These are phyloP conservation scores for Pyrrhia umbra DNA, from an alignment of 2,888 invertebrate species.

Conservation along the genomic window DNA sequence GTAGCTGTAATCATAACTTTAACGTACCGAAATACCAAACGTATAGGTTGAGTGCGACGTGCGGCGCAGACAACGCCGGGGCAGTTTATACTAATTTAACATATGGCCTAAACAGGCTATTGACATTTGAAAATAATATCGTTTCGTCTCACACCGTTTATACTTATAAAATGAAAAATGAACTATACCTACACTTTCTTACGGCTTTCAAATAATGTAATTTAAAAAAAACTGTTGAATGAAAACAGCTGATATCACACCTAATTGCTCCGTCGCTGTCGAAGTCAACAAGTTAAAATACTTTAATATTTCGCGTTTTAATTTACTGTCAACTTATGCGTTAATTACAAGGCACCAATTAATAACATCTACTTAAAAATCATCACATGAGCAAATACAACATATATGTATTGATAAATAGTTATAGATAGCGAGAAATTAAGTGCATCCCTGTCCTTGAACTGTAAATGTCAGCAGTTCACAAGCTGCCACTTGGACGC, in stretches of 20 bases:
- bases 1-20: too few relatives aligned
- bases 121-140: constrained; percentile 7
- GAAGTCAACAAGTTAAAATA: constrained; percentile 9
- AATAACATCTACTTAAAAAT: constrained; percentile 6
- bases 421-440: constrained; percentile 24
- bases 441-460: constrained; percentile 57
- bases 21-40: neutral
- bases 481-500: constrained; percentile 28
- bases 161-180: too few relatives aligned
- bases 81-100: constrained; percentile 13
- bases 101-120: constrained; percentile 6
- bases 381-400: constrained; percentile 4
- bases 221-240: neutral
- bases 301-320: neutral
- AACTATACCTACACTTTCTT: too few relatives aligned
- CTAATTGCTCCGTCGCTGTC: constrained; percentile 3
- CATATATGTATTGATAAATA: constrained; percentile 27
- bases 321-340: neutral
- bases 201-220: neutral
- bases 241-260: constrained; percentile 3
- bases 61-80: neutral
- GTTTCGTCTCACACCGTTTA: too few relatives aligned
- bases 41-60: constrained; percentile 11
- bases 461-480: constrained; percentile 51
- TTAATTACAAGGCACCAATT: neutral